Evolutionary conservation across 2,888 invertebrate genomes (phyloP), one percentile per base, ranked within the genome.

Genomic region (Opisthograptis luteolata): DNA sequence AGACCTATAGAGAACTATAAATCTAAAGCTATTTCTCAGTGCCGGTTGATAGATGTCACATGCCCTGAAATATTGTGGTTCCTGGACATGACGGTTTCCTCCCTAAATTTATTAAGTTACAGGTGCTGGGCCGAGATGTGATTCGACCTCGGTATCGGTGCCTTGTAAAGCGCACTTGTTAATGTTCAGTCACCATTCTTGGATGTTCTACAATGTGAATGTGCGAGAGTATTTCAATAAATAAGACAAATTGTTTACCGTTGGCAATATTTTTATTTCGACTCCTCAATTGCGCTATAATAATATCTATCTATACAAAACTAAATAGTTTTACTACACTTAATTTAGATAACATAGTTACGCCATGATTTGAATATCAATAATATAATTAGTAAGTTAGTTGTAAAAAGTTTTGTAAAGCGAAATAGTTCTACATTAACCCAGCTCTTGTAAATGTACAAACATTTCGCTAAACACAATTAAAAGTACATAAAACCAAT

Each of bases 401-500:
- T 59, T 62, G 48, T 62, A 67, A 61, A 34, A 60, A 61, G 58
- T 64, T 60, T 56, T 65, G 53, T 48, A 39, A 57, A 74, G 80
- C 81, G 82, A 81, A 82, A 75, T 58, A 76, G 79, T 82, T 81
- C 72, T 84, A 87, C 89, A 87, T 87, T 88, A 84, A 66, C 87
- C 88, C 89, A 89, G 89, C 89, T 89, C 81, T 66, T 40, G 57
- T 71, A 84, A 87, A 88, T 87, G 86, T 87, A 87, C 60, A 85
- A 35, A 85, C 79, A 76, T 77, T 81, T 87, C 84, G 80, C 83
- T 54, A 56, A 58, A 68, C 47, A 54, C 9, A 53, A 43, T 36
- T 31, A 37, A 28, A 24, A 31, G 35, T 24, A 41, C n/a, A 32
- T 32, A 50, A 49, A 61, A 53, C 25, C 15, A 50, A 39, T 37